These are phyloP conservation scores for Erpobdella octoculata DNA, from an alignment of 2,888 invertebrate species.

Conservation along the genomic window DNA sequence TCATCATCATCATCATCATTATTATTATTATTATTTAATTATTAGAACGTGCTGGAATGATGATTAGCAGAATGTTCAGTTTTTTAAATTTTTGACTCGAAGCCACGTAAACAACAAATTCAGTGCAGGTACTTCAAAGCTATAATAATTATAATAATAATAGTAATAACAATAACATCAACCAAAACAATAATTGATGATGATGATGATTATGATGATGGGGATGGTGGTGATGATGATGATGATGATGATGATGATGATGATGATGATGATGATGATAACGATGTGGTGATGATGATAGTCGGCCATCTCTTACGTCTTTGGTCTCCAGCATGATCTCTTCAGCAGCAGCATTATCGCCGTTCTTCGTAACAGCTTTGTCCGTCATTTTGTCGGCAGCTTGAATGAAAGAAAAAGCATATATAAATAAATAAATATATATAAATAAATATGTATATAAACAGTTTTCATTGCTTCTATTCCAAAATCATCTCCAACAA, in stretches of 20 bases:
- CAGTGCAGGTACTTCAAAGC: no score
- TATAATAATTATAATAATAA: not conserved
- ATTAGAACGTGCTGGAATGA: no score
- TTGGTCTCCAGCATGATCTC: constrained; percentile 21
- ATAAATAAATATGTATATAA: no score
- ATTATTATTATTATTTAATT: not conserved
- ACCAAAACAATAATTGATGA: not conserved
- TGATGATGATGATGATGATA: not conserved
- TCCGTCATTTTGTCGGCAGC: constrained; percentile 12
- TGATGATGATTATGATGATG: constrained; percentile 8
- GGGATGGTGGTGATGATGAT: not conserved
- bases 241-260: not conserved
- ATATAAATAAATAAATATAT: not conserved
- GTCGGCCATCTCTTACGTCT: constrained; percentile 22
- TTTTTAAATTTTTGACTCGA: no score
- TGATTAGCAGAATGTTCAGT: no score
- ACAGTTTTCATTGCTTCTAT: no score
- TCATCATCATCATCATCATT: not conserved
- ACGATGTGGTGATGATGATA: not conserved
- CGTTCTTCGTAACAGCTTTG: not conserved
- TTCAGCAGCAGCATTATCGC: not conserved
- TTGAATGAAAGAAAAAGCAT: not conserved
- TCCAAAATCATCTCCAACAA: no score
- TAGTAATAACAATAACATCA: no score
- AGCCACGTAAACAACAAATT: not conserved